These are phyloP conservation scores for Lytechinus variegatus DNA, from an alignment of 35 echinoderm and acorn worm species.

Conservation along the genomic window DNA sequence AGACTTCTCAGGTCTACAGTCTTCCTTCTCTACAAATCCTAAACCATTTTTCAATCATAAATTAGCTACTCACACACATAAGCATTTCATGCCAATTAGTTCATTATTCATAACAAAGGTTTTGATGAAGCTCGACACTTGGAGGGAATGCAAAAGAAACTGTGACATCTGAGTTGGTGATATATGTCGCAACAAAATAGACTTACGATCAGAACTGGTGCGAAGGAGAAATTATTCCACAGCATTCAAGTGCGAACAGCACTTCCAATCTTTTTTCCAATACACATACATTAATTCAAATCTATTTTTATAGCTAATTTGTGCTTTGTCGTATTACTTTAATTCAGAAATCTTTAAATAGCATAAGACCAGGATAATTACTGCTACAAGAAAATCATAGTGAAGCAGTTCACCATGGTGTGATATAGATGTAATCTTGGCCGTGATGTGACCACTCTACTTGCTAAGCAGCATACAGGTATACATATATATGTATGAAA, in stretches of 20 bases:
- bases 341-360: background rate
- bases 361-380: background rate
- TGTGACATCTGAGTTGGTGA: constrained; percentile 43
- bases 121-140: background rate
- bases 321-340: background rate
- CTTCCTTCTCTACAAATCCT: background rate
- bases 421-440: background rate
- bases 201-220: background rate
- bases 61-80: constrained; percentile 53
- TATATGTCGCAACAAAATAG: background rate
- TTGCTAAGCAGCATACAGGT: background rate
- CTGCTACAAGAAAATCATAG: background rate
- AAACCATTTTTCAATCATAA: constrained; percentile 8
- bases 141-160: constrained; percentile 45
- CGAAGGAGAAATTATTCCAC: background rate
- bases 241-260: background rate
- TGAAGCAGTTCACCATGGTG: background rate
- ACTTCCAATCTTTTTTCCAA: background rate
- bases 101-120: background rate
- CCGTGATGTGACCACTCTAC: background rate
- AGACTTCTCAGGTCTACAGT: background rate
- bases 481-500: background rate
- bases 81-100: constrained; percentile 34
- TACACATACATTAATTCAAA: background rate
- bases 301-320: background rate